Base-by-base conservation (phyloP, 2,888 invertebrate species). In the Heliothis peltigera region DNA sequence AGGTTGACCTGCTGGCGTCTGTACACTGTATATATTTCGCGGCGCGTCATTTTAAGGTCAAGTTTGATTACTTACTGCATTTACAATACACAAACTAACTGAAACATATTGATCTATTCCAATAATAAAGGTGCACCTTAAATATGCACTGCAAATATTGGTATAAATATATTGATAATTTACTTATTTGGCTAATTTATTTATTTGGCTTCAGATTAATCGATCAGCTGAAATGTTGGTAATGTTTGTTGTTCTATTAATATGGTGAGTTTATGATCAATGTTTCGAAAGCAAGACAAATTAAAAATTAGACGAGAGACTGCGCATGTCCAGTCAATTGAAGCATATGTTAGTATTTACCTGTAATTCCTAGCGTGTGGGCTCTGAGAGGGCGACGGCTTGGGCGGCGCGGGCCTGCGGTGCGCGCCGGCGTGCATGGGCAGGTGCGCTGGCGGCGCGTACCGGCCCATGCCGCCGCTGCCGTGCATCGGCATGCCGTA, bases 351-450 rank as follows among this genome's bases (percentile, higher is more conserved):
- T 46, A 19, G 17, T 0, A 25, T 15, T 53, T 15, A 79, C 96
- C 93, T 96, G 84, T 91, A 96, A 91, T 91, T 96, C 88, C 92
- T 95, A 88, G 95, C 94, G 86, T 86, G 95, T 81, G 92, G 96
- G 89, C 91, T 96, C 88, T 87, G 95, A 84, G 91, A 95, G 78
- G 94, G 96, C 84, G 94, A 95, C 79, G 90, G 95, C 77, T 94
- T 94, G 53, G 95, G 95, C 39, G 95, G 88, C 15, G 93, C 91
- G 25, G 95, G 93, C 80, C 95, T 86, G 68, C 95, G 93, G 64
- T 92, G 93, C 4, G 91, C 82, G 15, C 89, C 90, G 21, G 96
- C 94, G 80, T 97, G 96, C 81, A 97, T 95, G 43, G 96, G 96
- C 76, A 92, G 88, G 93, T 95, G 88, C 4, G 92, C 91, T 10